Base-by-base conservation (phyloP, 2,888 invertebrate genomes). In the Lepidochitona cinerea region DNA sequence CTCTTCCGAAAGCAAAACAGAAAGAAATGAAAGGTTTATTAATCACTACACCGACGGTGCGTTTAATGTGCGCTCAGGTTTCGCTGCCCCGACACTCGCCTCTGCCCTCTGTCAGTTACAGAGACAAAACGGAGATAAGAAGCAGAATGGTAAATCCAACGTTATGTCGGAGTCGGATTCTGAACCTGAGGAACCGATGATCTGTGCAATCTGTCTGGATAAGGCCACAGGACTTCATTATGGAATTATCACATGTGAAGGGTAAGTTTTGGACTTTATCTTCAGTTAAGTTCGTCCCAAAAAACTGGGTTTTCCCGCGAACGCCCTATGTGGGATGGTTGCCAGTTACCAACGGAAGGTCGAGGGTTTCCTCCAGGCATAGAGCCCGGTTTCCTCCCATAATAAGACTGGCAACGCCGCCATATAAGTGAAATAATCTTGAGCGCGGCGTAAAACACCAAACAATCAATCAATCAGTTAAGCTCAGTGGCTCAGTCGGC, bases 231-330 rank as follows among this genome's bases (percentile, higher is more conserved):
- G 99, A 37, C 93, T 99, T 73, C 99, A 99, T 91, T 99, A 99
- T 90, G 99, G 99, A 79, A 98, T 99, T 91, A 98, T 98, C 89
- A 99, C 99, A 73, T 99, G 99, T 92, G 99, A 99, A 92, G 99
- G 99, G 93, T 95, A 91, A 92, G 92, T 83, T 18, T n/a, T n/a
- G n/a, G n/a, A n/a, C n/a, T n/a, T n/a, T n/a, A n/a, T n/a, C n/a
- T n/a, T n/a, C n/a, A n/a, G n/a, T n/a, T n/a, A n/a, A n/a, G n/a
- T n/a, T n/a, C n/a, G n/a, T n/a, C n/a, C n/a, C n/a, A n/a, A n/a
- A n/a, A n/a, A n/a, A n/a, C n/a, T n/a, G n/a, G n/a, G n/a, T n/a
- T n/a, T n/a, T n/a, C n/a, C n/a, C n/a, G n/a, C n/a, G n/a, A n/a
- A n/a, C n/a, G n/a, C n/a, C n/a, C n/a, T n/a, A n/a, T n/a, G n/a